Evolutionary conservation across 2,113 vertebrate genomes (phyloP), one percentile per base, ranked within the genome.

Genomic region (Dromiciops gliroides): DNA sequence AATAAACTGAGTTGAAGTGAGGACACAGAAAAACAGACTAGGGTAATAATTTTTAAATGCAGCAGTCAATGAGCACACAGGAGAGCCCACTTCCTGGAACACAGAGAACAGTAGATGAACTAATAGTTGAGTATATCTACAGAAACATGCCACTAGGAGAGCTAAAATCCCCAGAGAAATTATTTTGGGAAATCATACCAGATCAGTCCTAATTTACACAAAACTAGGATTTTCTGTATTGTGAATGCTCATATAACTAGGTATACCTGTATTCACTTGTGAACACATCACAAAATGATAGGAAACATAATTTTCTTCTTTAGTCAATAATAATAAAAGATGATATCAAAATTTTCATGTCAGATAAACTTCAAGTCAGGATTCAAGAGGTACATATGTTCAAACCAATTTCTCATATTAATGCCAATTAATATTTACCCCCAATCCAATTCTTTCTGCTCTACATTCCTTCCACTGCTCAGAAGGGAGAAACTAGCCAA

Each of bases 321-420:
- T 89, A 37, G 26, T 75, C 49, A 90, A 56, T 89, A n/a, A 44
- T 44, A 49, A 12, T 23, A 4, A 89, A 89, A 37, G 8, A 48
- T 0, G 37, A 50, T 0, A 2, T 5, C 0, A 2, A 0, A 4
- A 3, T 16, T 23, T n/a, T 3, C 7, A 14, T 0, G 24, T 7
- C 47, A 52, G 75, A 50, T 0, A 7, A 50, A 4, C 49, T 0
- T 37, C 75, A 88, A 28, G 37, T 28, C 9, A 2, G 22, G 0
- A 0, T 6, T 89, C 48, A 53, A 53, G 25, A 24, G 0, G 56
- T 22, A 8, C 0, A 0, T 12, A 37, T 5, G 26, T 26, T 51
- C 7, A 0, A 31, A 3, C 7, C 0, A 2, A n/a, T 6, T 83
- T 4, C 48, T 10, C 48, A 24, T 0, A 0, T 25, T 28, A 22